Evolutionary conservation across 2,113 vertebrate genomes (phyloP), one percentile per base, ranked within the genome.

Genomic region (Callospermophilus lateralis): DNA sequence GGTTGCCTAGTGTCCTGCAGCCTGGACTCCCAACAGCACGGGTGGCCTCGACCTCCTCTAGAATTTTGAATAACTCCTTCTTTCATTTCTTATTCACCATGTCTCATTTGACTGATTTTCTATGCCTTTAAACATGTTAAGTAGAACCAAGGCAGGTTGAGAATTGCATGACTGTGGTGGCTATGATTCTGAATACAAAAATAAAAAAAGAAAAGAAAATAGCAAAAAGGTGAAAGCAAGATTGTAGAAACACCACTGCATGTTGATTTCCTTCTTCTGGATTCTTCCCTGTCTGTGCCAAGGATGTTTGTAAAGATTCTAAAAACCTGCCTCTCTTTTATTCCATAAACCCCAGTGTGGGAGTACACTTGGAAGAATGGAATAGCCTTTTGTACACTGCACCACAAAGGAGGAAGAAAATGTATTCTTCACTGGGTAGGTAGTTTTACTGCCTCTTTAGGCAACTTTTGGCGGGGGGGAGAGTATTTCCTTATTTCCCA

Each of bases 201-300:
- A 58, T 11, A 45, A 45, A 61, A 30, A 22, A 90, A 78, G 63
- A 28, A 79, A 74, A 83, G 42, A 55, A 76, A 73, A 79, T 3
- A 39, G 37, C 58, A 88, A 58, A 61, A 70, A 51, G 78, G 81
- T 30, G 42, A 58, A 61, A 72, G 20, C n/a, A 45, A 96, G 39
- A 55, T 24, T 55, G 4, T 32, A 76, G 67, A 53, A 85, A 74
- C 73, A 37, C 32, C 55, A 37, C 74, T 63, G 4, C 53, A 58
- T 78, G 53, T 68, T 55, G 48, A 90, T 93, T 55, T 92, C 72
- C n/a, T 95, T 85, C 37, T 91, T 73, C 48, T 37, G 48, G 84
- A 77, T 45, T 84, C 45, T 87, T 65, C n/a, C 48, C 19, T 17
- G 8, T 70, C 30, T 6, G n/a, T 67, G 48, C 68, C 77, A 95